Conservation (phyloP, 2,113 vertebrate species). For the Zapornia atra region DNA sequence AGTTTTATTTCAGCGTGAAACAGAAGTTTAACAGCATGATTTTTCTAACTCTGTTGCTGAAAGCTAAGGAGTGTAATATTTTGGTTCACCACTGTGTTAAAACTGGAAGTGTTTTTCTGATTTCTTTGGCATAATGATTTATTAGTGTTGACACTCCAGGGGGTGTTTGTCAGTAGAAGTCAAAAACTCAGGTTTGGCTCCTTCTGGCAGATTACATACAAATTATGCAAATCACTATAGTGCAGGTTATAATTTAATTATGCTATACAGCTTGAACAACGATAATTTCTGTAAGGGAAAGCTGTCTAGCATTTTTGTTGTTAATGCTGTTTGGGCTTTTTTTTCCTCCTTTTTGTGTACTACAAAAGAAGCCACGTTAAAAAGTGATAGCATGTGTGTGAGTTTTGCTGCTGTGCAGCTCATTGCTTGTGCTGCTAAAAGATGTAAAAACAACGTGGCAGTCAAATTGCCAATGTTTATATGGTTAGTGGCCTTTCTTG, state of each 20-base stretch:
- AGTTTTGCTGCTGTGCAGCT: not conserved
- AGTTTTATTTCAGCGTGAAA: not conserved
- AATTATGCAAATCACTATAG: constrained; percentile 66
- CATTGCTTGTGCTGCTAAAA: not conserved
- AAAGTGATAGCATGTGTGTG: not conserved
- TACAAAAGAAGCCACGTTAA: not conserved
- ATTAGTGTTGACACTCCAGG: not conserved
- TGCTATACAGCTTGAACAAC: constrained; percentile 26
- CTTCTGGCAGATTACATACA: constrained; percentile 72
- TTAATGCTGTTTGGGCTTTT: not conserved
- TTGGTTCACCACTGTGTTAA: constrained; percentile 27
- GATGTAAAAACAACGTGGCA: not conserved
- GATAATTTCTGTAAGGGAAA: constrained; percentile 54
- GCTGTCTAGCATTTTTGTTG: not conserved
- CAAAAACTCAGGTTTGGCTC: constrained; percentile 52
- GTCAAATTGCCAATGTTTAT: not conserved
- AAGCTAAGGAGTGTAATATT: constrained; percentile 19
- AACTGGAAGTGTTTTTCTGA: constrained; percentile 27
- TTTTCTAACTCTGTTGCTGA: not conserved
- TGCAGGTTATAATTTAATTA: constrained; percentile 68
- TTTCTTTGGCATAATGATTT: constrained; percentile 42
- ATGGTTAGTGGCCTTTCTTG: not conserved
- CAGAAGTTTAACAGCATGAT: not conserved
- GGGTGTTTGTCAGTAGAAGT: constrained; percentile 5
- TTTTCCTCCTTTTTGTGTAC: not conserved